A percentile compares a stretch with the other conserved stretches of the same genome.
Evolutionary conservation across 1,140 invertebrate genomes (phyloP).

Genomic region (Megalonaias nervosa): DNA sequence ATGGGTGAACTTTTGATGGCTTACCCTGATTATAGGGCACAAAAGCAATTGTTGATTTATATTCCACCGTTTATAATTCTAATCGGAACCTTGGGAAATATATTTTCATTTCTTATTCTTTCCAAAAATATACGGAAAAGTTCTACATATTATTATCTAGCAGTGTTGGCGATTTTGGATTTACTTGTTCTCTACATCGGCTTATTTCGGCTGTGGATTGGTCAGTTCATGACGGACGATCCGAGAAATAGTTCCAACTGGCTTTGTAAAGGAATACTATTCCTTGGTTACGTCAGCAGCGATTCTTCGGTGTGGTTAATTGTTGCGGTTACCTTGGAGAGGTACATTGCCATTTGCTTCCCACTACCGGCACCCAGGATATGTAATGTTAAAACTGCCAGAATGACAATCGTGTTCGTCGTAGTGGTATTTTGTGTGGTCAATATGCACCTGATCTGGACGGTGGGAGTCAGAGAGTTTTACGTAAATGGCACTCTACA

Average conservation of each 20-base stretch:
- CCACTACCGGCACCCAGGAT: conserved; percentile 61
- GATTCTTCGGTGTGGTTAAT: conserved; percentile 68
- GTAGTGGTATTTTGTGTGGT: conserved; percentile 42
- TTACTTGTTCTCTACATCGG: conserved; percentile 61
- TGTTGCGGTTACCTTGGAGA: conserved; percentile 68
- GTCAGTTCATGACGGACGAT: conserved; percentile 47
- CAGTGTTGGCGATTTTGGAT: conserved; percentile 59
- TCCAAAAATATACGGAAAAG: conserved; percentile 37
- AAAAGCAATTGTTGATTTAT: conserved; percentile 52
- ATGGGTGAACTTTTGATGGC: not conserved
- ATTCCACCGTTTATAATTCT: conserved; percentile 57
- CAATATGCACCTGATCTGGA: conserved; percentile 63
- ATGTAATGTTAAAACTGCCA: conserved; percentile 56
- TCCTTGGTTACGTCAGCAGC: conserved; percentile 58
- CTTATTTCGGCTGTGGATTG: conserved; percentile 61
- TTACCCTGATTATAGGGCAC: conserved; percentile 12
- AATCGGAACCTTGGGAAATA: conserved; percentile 65
- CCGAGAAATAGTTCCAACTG: conserved; percentile 41
- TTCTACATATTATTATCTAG: conserved; percentile 64
- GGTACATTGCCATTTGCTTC: conserved; percentile 64
- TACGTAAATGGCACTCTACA: not conserved
- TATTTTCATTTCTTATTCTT: conserved; percentile 60
- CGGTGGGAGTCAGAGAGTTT: conserved; percentile 32
- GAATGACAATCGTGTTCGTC: conserved; percentile 35
- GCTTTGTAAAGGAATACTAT: conserved; percentile 59